These are phyloP conservation scores for Drosophila melanica DNA, from an alignment of 1,140 invertebrate genomes.

Conservation along the genomic window DNA sequence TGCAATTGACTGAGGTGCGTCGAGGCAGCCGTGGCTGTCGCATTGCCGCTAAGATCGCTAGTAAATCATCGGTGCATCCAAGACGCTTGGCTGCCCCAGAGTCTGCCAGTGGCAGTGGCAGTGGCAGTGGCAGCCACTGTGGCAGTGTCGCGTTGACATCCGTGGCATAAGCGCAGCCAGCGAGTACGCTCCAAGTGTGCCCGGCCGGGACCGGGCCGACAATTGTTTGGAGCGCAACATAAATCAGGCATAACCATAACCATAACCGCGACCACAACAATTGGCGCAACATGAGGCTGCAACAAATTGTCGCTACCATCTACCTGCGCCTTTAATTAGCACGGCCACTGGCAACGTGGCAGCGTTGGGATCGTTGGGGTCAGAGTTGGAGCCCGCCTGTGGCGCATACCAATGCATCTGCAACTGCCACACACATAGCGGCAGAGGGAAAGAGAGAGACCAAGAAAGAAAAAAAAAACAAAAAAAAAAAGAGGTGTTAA, in stretches of 20 bases:
- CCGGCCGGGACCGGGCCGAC: constrained; percentile 4
- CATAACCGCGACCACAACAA: constrained; percentile 59
- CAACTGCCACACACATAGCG: constrained; percentile 17
- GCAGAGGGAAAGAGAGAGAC: constrained; percentile 43
- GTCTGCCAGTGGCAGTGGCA: constrained; percentile 1
- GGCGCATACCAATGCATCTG: constrained; percentile 33
- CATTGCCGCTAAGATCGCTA: constrained; percentile 56
- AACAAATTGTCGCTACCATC: constrained; percentile 58
- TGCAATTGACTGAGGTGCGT: constrained; percentile 78
- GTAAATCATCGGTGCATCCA: constrained; percentile 65
- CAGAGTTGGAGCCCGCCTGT: constrained; percentile 1
- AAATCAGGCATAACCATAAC: constrained; percentile 75
- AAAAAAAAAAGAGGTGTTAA: constrained; percentile 68
- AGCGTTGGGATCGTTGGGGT: constrained; percentile 11
- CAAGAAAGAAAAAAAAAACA: constrained; percentile 12
- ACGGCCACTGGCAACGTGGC: constrained; percentile 2
- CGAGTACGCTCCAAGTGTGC: constrained; percentile 10
- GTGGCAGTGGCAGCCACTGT: constrained; percentile 6
- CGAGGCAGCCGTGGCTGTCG: constrained; percentile 68
- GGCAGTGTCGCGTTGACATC: constrained; percentile 64
- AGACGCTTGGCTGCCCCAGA: neutral
- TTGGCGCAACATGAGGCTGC: constrained; percentile 66
- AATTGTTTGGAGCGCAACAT: constrained; percentile 56
- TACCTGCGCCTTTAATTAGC: constrained; percentile 55
- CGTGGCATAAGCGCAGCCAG: constrained; percentile 66